phyloP scores from a whole-genome alignment of 2,888 invertebrate genomes.

The Oxycera nigricornis region DNA sequence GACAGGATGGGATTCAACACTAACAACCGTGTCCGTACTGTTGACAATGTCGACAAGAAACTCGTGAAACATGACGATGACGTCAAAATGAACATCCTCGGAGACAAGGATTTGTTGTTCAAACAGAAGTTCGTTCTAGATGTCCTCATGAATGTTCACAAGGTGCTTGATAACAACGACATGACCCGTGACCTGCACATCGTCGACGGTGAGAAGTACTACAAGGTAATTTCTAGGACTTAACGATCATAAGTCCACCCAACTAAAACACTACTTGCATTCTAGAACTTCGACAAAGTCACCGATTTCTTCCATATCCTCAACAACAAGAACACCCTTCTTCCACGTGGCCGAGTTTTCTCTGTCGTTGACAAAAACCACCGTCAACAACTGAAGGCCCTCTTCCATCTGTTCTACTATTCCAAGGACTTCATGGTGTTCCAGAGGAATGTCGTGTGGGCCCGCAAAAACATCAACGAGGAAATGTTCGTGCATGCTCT shows the following conservation, averaged over 20 bases:
- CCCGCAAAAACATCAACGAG: slow-evolving; percentile 74
- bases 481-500: slow-evolving; percentile 77
- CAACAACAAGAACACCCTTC: slow-evolving; percentile 61
- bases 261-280: slow-evolving; percentile 50
- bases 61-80: slow-evolving; percentile 25
- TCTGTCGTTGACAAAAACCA: slow-evolving; percentile 57
- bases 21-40: background rate
- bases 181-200: slow-evolving; percentile 7
- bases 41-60: slow-evolving; percentile 33
- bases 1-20: background rate
- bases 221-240: slow-evolving; percentile 36
- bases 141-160: slow-evolving; percentile 63
- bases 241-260: background rate
- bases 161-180: slow-evolving; percentile 41
- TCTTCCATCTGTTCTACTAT: slow-evolving; percentile 67
- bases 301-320: slow-evolving; percentile 60
- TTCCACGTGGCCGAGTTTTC: slow-evolving; percentile 64
- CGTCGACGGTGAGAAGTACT: slow-evolving; percentile 33
- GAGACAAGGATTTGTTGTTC: slow-evolving; percentile 13
- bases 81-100: slow-evolving; percentile 3
- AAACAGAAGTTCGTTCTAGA: slow-evolving; percentile 62
- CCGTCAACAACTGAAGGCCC: slow-evolving; percentile 47
- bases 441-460: slow-evolving; percentile 66
- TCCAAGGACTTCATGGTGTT: slow-evolving; percentile 70
- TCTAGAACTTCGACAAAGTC: slow-evolving; percentile 62